Base-by-base conservation (phyloP, 64 coral and sea anemone genomes). In the Montipora efflorescens region DNA sequence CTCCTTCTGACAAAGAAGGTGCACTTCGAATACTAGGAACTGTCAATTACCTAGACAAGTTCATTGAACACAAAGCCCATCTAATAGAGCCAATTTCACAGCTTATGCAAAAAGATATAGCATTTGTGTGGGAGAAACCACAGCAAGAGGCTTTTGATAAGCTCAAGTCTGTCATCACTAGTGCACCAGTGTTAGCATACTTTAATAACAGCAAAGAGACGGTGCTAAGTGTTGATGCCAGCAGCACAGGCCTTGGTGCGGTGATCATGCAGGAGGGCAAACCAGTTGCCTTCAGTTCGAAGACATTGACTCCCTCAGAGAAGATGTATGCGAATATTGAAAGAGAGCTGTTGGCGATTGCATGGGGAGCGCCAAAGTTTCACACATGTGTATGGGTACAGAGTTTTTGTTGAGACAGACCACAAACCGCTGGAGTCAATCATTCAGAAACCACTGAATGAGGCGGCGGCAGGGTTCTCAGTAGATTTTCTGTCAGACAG, bases 61-160 rank as follows among this genome's bases (percentile, higher is more conserved):
- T 88, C 23, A 88, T 88, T 76, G 68, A 88, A 19, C 67, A 76
- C 16, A 88, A 88, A 75, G 67, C 68, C 18, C 69, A 88, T 50
- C 13, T 88, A 14, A 70, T 50, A 57, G 86, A 28, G 3, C 86
- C 86, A 2, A 75, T 88, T 18, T 73, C 86, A 15, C 86, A 75
- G 43, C 50, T 88, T 8, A 74, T 19, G 3, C 21, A 50, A 43
- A 48, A 90, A 69, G 77, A 90, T 90, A 16, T 52, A 90, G 75
- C 75, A 75, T 88, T 88, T 75, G 68, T 75, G 8, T 88, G 86
- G 86, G 75, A 90, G 48, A 59, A 51, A 48, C 75, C 88, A 79
- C 88, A 90, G 67, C 88, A 90, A 79, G 53, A 90, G 45, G 88
- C 88, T 47, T 79, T 90, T 68, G 88, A 79, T 8, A 79, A 79